Conservation (phyloP, 2,888 invertebrate genomes). For the Clivina fossor region DNA sequence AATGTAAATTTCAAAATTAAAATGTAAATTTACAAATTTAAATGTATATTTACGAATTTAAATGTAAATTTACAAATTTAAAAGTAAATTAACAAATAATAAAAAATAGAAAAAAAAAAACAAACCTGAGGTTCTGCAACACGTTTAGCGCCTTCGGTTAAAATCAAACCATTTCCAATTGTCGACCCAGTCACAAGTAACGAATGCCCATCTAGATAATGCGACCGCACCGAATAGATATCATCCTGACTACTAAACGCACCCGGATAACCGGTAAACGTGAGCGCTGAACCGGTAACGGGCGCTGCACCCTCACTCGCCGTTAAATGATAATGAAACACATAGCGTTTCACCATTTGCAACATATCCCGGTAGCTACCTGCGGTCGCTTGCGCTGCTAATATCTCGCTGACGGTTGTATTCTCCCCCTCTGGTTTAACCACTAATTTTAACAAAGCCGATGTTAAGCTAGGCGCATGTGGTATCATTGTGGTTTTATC, state of each 20-base stretch:
- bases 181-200: constrained; percentile 15
- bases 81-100: too few species aligned
- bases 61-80: too few species aligned
- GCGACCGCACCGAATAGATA: constrained; percentile 65
- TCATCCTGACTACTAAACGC: constrained; percentile 81
- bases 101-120: constrained; percentile 19
- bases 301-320: constrained; percentile 54
- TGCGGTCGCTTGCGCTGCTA: constrained; percentile 79
- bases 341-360: constrained; percentile 81
- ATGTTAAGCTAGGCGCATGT: constrained; percentile 56
- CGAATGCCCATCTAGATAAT: not conserved
- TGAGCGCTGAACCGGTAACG: constrained; percentile 68
- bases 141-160: constrained; percentile 2
- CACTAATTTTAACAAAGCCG: too few species aligned
- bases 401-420: constrained; percentile 62
- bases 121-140: constrained; percentile 5
- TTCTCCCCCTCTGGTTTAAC: too few species aligned
- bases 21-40: too few species aligned
- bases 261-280: constrained; percentile 85
- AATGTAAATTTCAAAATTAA: too few species aligned
- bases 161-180: constrained; percentile 1
- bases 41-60: too few species aligned
- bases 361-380: constrained; percentile 70
- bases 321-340: constrained; percentile 70
- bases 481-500: constrained; percentile 43